Base-by-base conservation (phyloP, 2,888 invertebrate species). In the Dinocampus coccinellae region DNA sequence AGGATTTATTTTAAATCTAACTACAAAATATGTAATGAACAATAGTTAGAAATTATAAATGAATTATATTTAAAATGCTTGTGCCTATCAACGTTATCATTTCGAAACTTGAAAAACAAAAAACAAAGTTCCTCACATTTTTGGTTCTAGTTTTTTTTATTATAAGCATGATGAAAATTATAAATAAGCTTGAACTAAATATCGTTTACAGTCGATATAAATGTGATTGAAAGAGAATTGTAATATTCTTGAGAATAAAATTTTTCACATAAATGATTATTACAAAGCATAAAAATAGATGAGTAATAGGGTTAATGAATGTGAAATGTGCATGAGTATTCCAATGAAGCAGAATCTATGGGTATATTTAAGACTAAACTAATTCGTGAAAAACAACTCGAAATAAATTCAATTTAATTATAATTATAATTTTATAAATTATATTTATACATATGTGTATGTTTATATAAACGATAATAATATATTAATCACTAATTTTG, bases 401-500 rank as follows among this genome's bases (percentile, higher is more conserved):
- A 22, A 22, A 22, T 53, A 10, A 53, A 53, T 53, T 53, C 20
- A 10, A 20, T 10, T 22, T 24, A 6, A 22, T 16, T 11, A 10
- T 16, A 53, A 24, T 3, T 20, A 53, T 53, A 53, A 53, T 16
- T 24, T 20, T 3, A 22, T 22, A 36, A 36, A 39, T 22, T 20
- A 39, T 61, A 11, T 34, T 13, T 58, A 34, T 20, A 61, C 36
- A 16, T 34, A 20, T 55, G 22, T 55, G 22, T 3, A 24, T 62
- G n/a, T 22, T 36, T 16, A 60, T 60, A 63, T 42, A 13, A 16
- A n/a, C 47, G 11, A 26, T 13, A 26, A 70, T 47, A 68, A 55
- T 13, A 42, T 52, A 33, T 47, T 39, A 42, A 36, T 33, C 24
- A 36, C 39, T 55, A 52, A 63, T 63, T 22, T 58, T 62, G 33